Evolutionary conservation across 1,140 invertebrate genomes (phyloP).

Genomic region (Leptestheria dahalacensis): DNA sequence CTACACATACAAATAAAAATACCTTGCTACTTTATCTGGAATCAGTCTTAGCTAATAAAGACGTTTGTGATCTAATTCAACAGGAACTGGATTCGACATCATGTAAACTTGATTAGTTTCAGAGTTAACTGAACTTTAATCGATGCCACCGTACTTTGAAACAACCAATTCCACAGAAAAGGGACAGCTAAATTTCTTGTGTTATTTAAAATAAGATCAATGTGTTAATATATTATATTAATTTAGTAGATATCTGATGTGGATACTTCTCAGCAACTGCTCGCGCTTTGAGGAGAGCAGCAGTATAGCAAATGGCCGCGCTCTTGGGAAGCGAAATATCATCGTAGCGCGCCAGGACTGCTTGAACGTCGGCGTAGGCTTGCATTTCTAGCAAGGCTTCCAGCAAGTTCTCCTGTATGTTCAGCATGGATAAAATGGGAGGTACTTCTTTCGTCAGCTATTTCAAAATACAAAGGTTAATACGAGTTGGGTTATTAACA

Average conservation of each 20-base stretch:
- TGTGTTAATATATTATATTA: neutral
- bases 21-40: no score
- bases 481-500: neutral
- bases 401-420: conserved; percentile 95
- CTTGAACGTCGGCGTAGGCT: conserved; percentile 91
- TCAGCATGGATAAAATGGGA: conserved; percentile 87
- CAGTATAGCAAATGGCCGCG: conserved; percentile 93
- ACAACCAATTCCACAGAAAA: no score
- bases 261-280: conserved; percentile 83
- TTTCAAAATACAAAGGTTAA: neutral
- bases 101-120: no score
- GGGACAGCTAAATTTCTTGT: neutral
- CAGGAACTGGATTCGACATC: no score
- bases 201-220: neutral
- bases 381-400: conserved; percentile 90
- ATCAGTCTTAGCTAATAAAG: no score
- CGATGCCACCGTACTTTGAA: no score
- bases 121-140: no score
- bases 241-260: no score
- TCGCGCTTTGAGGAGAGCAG: conserved; percentile 82
- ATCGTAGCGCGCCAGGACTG: conserved; percentile 90
- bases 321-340: conserved; percentile 91
- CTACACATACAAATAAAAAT: conserved; percentile 21
- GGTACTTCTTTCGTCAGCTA: conserved; percentile 92
- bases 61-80: no score